Base-by-base conservation (phyloP, 1,140 invertebrate genomes). In the Phymorhynchus buccinoides region DNA sequence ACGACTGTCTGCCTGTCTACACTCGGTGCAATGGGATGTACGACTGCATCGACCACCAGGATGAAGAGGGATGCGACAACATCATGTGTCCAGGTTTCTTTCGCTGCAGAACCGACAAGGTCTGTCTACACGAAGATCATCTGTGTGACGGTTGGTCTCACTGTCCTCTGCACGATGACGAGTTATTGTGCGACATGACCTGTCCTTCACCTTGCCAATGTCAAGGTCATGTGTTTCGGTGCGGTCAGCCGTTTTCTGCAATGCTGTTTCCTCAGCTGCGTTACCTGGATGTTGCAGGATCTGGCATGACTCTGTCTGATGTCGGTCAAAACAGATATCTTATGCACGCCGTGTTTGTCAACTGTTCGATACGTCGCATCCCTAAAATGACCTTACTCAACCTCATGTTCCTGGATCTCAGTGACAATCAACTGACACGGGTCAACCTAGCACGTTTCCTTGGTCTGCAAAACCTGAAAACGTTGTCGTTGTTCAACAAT, bases 161-260 rank as follows among this genome's bases (percentile, higher is more conserved):
- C 44, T 86, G 82, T 85, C 85, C 83, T 37, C 78, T 82, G 30
- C 16, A 44, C 42, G 85, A 86, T 37, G 81, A 88, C n/a, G 85
- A 86, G 41, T 35, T 71, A 41, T 80, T 84, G 32, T 88, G 83
- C 56, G 35, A 84, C 22, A 12, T 66, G 1, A 44, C 35, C 22
- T 81, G 80, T 39, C 80, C 80, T 92, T 87, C 42, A 91, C 66
- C 22, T 35, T 87, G 84, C 35, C n/a, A 32, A 7, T 87, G 82
- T 56, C 35, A n/a, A 32, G 81, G 73, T 37, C 39, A 27, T 27
- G n/a, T n/a, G n/a, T n/a, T n/a, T n/a, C n/a, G n/a, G n/a, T n/a
- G n/a, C n/a, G n/a, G n/a, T n/a, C n/a, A n/a, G n/a, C n/a, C n/a
- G n/a, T n/a, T n/a, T n/a, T n/a, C n/a, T n/a, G n/a, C n/a, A n/a